Conservation (phyloP, 2,113 vertebrate genomes). For the Euleptes europaea region DNA sequence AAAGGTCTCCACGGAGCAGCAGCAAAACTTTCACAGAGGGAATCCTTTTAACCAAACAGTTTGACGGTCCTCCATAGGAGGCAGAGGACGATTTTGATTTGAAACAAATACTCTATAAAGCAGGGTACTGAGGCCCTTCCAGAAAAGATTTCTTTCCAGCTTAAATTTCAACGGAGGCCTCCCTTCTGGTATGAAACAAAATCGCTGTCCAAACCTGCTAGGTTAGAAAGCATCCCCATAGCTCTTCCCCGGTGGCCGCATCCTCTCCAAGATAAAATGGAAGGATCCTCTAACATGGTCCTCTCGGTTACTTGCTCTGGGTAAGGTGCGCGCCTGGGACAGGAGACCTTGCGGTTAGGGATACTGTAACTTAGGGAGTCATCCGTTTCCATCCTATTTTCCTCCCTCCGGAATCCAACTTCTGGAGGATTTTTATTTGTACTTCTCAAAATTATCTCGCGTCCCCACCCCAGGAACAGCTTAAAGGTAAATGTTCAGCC, state of each 20-base stretch:
- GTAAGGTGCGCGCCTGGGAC: neutral
- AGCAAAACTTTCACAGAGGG: too few relatives aligned
- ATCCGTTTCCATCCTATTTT: neutral
- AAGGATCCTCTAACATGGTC: too few relatives aligned
- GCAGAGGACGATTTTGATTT: neutral
- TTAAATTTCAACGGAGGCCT: neutral
- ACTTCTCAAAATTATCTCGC: neutral
- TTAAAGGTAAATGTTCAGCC: neutral
- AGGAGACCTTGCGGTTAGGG: neutral
- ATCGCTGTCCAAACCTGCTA: neutral
- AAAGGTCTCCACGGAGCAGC: neutral
- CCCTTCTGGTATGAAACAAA: neutral
- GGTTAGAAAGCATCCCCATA: too few relatives aligned
- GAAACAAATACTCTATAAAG: neutral
- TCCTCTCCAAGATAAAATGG: neutral
- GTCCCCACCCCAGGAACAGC: neutral
- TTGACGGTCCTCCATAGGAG: too few relatives aligned
- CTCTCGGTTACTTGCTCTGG: too few relatives aligned
- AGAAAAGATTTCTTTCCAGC: neutral
- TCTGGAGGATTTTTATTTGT: slow-evolving; percentile 9
- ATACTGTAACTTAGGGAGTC: too few relatives aligned
- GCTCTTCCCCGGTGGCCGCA: neutral
- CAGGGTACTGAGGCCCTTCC: neutral
- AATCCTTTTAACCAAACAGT: too few relatives aligned
- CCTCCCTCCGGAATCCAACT: neutral